Conservation (phyloP, 2,888 invertebrate species). For the Abscondita cerata region DNA sequence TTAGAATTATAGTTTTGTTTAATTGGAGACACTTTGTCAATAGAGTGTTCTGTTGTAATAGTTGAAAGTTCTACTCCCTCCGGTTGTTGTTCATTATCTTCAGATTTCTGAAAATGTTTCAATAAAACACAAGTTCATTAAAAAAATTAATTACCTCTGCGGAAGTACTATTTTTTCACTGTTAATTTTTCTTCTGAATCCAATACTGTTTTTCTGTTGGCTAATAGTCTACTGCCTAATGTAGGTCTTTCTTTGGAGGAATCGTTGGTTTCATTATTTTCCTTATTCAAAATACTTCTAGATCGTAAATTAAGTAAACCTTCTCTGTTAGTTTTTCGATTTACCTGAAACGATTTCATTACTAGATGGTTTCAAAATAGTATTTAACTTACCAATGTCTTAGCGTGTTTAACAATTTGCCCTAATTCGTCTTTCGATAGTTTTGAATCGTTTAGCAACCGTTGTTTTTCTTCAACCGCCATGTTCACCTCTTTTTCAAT, state of each 20-base stretch:
- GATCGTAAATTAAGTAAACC: background rate
- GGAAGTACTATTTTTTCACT: background rate
- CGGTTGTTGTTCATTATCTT: too few species aligned
- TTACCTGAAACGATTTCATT: background rate
- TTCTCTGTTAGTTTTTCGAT: background rate
- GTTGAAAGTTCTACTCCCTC: too few species aligned
- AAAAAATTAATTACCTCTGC: background rate
- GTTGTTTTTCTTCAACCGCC: constrained; percentile 39
- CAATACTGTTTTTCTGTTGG: background rate
- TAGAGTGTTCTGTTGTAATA: too few species aligned
- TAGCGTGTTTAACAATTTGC: constrained; percentile 38
- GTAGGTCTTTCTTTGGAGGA: too few species aligned
- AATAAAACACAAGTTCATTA: background rate
- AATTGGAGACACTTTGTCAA: too few species aligned
- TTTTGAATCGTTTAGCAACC: constrained; percentile 29
- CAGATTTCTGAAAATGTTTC: background rate
- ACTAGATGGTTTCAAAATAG: background rate
- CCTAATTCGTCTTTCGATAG: constrained; percentile 40
- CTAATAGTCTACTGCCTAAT: too few species aligned
- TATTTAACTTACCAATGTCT: constrained; percentile 30
- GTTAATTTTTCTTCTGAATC: background rate
- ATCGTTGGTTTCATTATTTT: background rate
- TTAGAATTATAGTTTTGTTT: background rate
- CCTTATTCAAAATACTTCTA: background rate
- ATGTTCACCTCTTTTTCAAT: constrained; percentile 36